Base-by-base conservation (phyloP, 2,797 vertebrate species). In the Poeciliopsis presidionis region DNA sequence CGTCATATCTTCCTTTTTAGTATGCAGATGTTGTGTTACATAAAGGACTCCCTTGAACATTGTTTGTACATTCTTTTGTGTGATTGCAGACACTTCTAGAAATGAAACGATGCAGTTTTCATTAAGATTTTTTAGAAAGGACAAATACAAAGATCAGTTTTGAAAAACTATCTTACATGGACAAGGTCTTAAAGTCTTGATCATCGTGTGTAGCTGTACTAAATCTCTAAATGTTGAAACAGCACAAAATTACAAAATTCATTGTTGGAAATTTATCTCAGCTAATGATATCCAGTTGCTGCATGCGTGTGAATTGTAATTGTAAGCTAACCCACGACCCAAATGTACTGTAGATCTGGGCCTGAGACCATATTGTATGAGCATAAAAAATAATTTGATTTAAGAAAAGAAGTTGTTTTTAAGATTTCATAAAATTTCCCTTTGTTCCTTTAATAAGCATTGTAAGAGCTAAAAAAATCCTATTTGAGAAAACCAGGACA, bases 401-500 rank as follows among this genome's bases (percentile, higher is more conserved):
- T 59, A 13, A 30, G 55, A n/a, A 13, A 57, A n/a, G 0, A 59
- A 59, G 55, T 59, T n/a, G 4, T 6, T 59, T 4, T 59, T 14
- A 81, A 74, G 65, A 81, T 22, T 82, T 57, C 84, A 71, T 63
- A 75, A 30, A 53, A 82, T 79, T 77, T 79, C 36, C 51, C 55
- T 0, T 5, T 65, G 41, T 80, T 84, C 73, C 47, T 63, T 51
- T 36, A 46, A 73, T 72, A 53, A 76, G 75, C 81, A 57, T 87
- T 78, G 79, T 61, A 80, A 86, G 74, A 77, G 67, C 79, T 46
- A 71, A 59, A 53, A n/a, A 47, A 39, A 47, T 49, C 22, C 1
- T 69, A 59, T 72, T 75, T 53, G 39, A 74, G 63, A 79, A 65
- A 59, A 36, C 28, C 84, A 83, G 33, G 43, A 28, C 73, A 76